Conservation (phyloP, 2,888 invertebrate genomes). For the Choristoneura rosaceana region DNA sequence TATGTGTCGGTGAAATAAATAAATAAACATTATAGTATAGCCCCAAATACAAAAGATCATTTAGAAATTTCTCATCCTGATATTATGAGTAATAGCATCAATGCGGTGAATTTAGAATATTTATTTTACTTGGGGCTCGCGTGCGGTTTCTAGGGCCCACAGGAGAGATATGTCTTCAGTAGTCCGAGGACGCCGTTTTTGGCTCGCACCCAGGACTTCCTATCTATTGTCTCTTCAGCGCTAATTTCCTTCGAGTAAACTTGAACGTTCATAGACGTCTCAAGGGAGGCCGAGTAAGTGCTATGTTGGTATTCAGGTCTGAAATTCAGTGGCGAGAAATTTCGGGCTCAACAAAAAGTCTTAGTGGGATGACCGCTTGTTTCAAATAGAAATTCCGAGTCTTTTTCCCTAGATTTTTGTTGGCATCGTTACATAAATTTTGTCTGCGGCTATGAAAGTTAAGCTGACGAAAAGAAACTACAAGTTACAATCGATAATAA, state of each 20-base stretch:
- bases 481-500: background rate
- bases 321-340: constrained; percentile 14
- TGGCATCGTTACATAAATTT: background rate
- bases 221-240: constrained; percentile 41
- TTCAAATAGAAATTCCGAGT: background rate
- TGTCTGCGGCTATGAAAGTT: background rate
- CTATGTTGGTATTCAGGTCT: constrained; percentile 32
- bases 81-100: constrained; percentile 4
- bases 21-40: too few species aligned
- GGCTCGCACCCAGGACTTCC: constrained; percentile 39
- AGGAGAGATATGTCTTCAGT: constrained; percentile 41
- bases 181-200: constrained; percentile 30
- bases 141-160: constrained; percentile 23
- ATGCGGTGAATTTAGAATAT: constrained; percentile 21
- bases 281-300: constrained; percentile 35
- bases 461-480: background rate
- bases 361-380: constrained; percentile 1
- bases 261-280: constrained; percentile 40
- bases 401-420: background rate
- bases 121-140: constrained; percentile 26
- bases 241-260: constrained; percentile 43
- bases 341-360: constrained; percentile 3
- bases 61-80: background rate
- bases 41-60: background rate
- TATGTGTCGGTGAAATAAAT: too few species aligned